Evolutionary conservation across 2,113 vertebrate species (phyloP).

Genomic region (Myotis davidii): DNA sequence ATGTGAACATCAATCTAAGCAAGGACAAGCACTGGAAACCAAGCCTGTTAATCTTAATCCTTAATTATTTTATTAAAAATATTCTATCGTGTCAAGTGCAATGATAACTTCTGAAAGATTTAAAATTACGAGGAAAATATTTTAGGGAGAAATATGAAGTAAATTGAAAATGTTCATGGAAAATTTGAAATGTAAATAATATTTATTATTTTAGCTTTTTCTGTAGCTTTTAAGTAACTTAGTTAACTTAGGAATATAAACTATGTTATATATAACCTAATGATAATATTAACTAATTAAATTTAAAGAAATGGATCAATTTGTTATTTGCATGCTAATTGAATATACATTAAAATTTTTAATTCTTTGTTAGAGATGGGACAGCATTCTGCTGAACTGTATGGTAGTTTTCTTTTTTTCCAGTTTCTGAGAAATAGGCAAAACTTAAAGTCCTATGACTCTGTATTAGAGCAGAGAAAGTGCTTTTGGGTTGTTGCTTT

Average conservation of each 20-base stretch:
- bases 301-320: not conserved
- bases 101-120: conserved; percentile 8
- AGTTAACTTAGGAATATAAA: conserved; percentile 18
- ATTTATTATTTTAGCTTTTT: not conserved
- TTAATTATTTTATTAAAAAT: not conserved
- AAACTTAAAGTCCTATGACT: not conserved
- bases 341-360: not conserved
- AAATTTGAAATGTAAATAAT: conserved; percentile 17
- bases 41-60: conserved; percentile 1
- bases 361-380: not conserved
- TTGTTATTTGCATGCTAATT: not conserved
- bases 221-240: not conserved
- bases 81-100: not conserved
- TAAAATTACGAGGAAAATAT: conserved; percentile 4
- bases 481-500: not conserved
- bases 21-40: not conserved
- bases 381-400: not conserved
- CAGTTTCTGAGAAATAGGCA: conserved; percentile 2
- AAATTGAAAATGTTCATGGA: conserved; percentile 6
- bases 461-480: not conserved
- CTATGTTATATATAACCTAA: not conserved
- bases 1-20: not conserved
- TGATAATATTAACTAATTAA: not conserved
- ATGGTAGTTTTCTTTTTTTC: not conserved
- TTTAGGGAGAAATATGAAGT: not conserved